Percentiles rank a stretch among this genome's conserved stretches.
Conservation (phyloP, 2,888 invertebrate genomes). For the Drosophila monieri region DNA sequence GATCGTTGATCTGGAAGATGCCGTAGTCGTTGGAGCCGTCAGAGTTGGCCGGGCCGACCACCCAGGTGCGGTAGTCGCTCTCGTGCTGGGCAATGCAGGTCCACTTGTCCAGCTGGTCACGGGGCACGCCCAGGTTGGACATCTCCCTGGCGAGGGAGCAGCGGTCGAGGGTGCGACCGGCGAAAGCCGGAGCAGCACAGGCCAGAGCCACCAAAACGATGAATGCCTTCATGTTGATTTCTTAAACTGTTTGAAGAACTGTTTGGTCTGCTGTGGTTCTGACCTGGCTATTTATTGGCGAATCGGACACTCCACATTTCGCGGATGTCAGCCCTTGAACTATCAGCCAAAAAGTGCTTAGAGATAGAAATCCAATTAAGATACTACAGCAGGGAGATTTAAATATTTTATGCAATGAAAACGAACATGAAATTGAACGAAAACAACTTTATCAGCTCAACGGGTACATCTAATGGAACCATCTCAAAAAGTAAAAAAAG, state of each 20-base stretch:
- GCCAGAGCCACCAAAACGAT: conserved; percentile 30
- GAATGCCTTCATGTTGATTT: conserved; percentile 34
- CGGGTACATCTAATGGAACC: conserved; percentile 13
- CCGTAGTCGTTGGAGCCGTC: conserved; percentile 84
- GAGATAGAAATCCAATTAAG: conserved; percentile 28
- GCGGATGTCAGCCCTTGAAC: conserved; percentile 14
- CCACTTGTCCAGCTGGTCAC: conserved; percentile 70
- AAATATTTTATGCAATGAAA: conserved; percentile 13
- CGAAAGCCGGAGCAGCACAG: conserved; percentile 21
- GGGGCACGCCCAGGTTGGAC: conserved; percentile 71
- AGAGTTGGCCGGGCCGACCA: conserved; percentile 82
- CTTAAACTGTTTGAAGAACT: conserved; percentile 21
- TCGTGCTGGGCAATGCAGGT: conserved; percentile 78
- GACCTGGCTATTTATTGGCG: conserved; percentile 28
- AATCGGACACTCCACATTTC: background rate
- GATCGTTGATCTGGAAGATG: conserved; percentile 80
- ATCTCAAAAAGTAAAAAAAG: conserved; percentile 23
- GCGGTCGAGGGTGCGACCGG: conserved; percentile 49
- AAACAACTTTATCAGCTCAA: conserved; percentile 16
- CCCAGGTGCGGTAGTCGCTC: conserved; percentile 81
- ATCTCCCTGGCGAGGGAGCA: conserved; percentile 74
- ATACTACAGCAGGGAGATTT: background rate
- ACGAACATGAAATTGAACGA: background rate
- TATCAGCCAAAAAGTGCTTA: conserved; percentile 1
- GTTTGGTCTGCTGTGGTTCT: conserved; percentile 7